A percentile compares a stretch with the other conserved stretches of the same genome.
Evolutionary conservation across 2,113 vertebrate species (phyloP).

Genomic region (Pithys albifrons): DNA sequence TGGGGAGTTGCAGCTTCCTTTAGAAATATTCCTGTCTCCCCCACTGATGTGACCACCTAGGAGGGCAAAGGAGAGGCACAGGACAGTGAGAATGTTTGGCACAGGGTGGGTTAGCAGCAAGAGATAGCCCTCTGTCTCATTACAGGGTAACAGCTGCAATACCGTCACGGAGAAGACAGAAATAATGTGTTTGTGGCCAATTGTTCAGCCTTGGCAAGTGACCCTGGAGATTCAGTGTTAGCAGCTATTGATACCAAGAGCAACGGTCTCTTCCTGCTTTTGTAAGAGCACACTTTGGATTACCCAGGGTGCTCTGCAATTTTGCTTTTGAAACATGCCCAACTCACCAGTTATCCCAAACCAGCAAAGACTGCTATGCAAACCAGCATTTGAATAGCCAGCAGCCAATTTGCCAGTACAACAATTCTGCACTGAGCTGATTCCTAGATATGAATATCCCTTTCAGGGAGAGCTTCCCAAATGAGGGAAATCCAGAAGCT

Average conservation of each 20-base stretch:
- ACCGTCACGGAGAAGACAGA: conserved; percentile 12
- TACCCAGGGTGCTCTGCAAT: conserved; percentile 44
- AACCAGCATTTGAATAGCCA: conserved; percentile 25
- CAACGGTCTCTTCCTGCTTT: conserved; percentile 32
- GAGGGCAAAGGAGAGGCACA: neutral
- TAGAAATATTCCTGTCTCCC: neutral
- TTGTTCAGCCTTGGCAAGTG: conserved; percentile 62
- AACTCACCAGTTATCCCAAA: neutral
- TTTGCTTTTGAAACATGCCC: conserved; percentile 30
- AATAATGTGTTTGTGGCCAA: conserved; percentile 37
- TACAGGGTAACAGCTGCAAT: conserved; percentile 54
- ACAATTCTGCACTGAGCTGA: conserved; percentile 50
- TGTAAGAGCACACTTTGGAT: conserved; percentile 36
- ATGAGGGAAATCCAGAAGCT: conserved; percentile 64
- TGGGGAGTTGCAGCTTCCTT: neutral
- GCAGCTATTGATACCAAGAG: conserved; percentile 48
- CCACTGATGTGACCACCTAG: neutral
- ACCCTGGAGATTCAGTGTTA: neutral
- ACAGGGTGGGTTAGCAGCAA: neutral
- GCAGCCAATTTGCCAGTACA: conserved; percentile 51
- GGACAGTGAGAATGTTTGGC: neutral
- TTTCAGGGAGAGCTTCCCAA: conserved; percentile 66
- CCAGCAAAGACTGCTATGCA: neutral
- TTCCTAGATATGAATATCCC: conserved; percentile 61
- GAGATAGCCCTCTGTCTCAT: conserved; percentile 15